phyloP scores from a whole-genome alignment of 1,140 invertebrate species.

The Luehdorfia chinensis region DNA sequence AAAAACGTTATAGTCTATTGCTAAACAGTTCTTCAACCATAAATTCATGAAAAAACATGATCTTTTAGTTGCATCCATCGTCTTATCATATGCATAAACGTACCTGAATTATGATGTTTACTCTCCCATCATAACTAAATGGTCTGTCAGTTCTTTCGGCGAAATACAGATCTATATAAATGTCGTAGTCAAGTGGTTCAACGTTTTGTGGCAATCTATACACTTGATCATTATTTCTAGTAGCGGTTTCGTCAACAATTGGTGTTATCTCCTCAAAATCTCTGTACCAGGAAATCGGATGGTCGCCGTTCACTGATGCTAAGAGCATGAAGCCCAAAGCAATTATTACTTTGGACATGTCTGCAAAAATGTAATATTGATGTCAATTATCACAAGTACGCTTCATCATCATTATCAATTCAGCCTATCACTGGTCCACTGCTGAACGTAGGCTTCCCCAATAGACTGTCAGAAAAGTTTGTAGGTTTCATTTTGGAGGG shows the following conservation, averaged over 20 bases:
- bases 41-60: too few relatives aligned
- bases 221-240: slow-evolving; percentile 31
- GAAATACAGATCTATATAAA: slow-evolving; percentile 63
- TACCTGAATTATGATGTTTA: slow-evolving; percentile 52
- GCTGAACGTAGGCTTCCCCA: too few relatives aligned
- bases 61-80: too few relatives aligned
- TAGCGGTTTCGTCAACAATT: slow-evolving; percentile 4
- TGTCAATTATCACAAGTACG: too few relatives aligned
- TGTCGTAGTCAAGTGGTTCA: slow-evolving; percentile 58
- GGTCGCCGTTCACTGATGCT: slow-evolving; percentile 27
- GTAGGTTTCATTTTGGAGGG: too few relatives aligned
- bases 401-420: too few relatives aligned
- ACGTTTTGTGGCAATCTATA: slow-evolving; percentile 56
- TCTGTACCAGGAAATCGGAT: slow-evolving; percentile 32
- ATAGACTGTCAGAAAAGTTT: too few relatives aligned
- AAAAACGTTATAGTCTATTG: too few relatives aligned
- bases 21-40: too few relatives aligned
- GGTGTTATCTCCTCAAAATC: slow-evolving; percentile 37
- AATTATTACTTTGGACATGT: slow-evolving; percentile 41
- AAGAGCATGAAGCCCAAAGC: slow-evolving; percentile 32
- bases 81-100: too few relatives aligned
- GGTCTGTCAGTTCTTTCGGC: slow-evolving; percentile 48
- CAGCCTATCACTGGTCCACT: too few relatives aligned
- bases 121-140: slow-evolving; percentile 56
- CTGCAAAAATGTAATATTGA: slow-evolving; percentile 30